A percentile compares a stretch with the other conserved stretches of the same genome.
phyloP scores from a whole-genome alignment of 2,888 invertebrate genomes.

The Drepana falcataria region DNA sequence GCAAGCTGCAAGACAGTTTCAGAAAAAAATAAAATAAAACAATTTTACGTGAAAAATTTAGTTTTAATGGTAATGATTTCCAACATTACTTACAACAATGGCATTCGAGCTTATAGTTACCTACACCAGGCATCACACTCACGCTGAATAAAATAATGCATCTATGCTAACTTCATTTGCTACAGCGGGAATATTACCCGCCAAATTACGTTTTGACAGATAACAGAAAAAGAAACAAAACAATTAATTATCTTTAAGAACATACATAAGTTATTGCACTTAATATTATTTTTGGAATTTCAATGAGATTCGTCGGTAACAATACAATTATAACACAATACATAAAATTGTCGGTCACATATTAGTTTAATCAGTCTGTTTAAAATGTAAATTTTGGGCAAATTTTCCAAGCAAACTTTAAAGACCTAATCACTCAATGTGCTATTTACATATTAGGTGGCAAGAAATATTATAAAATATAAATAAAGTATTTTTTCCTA shows the following conservation, averaged over 20 bases:
- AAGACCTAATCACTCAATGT: no score
- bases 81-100: constrained; percentile 64
- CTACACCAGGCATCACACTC: constrained; percentile 42
- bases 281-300: constrained; percentile 22
- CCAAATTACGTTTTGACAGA: neutral
- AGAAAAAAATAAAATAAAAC: constrained; percentile 31
- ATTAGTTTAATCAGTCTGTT: constrained; percentile 14
- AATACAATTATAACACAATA: constrained; percentile 8
- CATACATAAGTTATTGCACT: constrained; percentile 11
- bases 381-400: neutral
- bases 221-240: constrained; percentile 5
- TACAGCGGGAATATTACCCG: neutral
- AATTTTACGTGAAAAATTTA: constrained; percentile 62
- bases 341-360: constrained; percentile 11
- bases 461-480: no score
- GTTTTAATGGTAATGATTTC: constrained; percentile 72
- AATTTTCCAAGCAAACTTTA: neutral
- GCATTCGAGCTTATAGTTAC: constrained; percentile 35
- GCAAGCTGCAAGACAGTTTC: no score
- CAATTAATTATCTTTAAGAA: constrained; percentile 15
- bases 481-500: no score
- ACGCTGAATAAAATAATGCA: constrained; percentile 15
- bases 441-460: no score
- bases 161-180: neutral
- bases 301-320: constrained; percentile 21